Base-by-base conservation (phyloP, 1,140 invertebrate genomes). In the Drosophila ambigua region DNA sequence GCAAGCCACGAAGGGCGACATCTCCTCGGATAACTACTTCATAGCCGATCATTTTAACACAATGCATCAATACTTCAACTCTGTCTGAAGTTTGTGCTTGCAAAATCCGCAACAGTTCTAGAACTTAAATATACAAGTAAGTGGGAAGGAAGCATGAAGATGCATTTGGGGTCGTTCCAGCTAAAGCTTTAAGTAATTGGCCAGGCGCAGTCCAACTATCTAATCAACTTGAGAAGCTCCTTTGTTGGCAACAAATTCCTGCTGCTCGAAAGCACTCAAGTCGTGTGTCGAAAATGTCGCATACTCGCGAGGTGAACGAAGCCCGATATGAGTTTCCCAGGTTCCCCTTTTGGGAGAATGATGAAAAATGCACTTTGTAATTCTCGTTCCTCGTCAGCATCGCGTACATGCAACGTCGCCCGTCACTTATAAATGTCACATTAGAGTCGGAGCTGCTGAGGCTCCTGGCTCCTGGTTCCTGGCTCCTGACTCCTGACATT, bases 291-390 rank as follows among this genome's bases (percentile, higher is more conserved):
- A 65, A 69, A 71, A 69, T 69, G 57, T 71, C 52, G 52, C 67
- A 71, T 50, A 69, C 64, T 69, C 51, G 43, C 58, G 64, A 69
- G 64, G 16, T 66, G 49, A 58, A 50, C 65, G 43, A 58, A 55
- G 48, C 72, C 66, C 74, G 72, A 74, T 75, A 75, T 75, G 72
- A 59, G 72, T 65, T 50, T 74, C 62, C 59, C 61, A 66, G 53
- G 73, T 67, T 75, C 53, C 52, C 41, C 54, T 50, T 72, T 50
- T 75, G 60, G 55, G 60, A 50, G 60, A 59, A 81, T 72, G 78
- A 87, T 87, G 74, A 87, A 82, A 85, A 85, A 85, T 85, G 82
- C 81, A 85, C 81, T 85, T 82, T 87, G 82, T 82, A 87, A 85
- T 85, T 81, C 77, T 85, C 68, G 69, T 87, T 71, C 55, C 81